Percentiles rank a stretch among this genome's conserved stretches.
Evolutionary conservation across 2,113 vertebrate genomes (phyloP).

Genomic region (Myotis yumanensis): DNA sequence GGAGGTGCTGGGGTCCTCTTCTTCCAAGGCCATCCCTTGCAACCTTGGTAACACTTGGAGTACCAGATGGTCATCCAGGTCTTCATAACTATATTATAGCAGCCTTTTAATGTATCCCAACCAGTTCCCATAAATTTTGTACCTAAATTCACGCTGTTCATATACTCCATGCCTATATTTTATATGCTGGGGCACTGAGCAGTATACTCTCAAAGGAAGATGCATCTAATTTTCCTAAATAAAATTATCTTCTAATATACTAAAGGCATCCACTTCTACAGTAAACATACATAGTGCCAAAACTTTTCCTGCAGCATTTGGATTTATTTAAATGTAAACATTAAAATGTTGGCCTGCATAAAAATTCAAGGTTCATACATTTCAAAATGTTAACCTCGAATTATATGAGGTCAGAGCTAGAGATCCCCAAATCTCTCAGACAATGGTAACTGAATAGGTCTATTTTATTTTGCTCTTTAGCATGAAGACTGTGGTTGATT

Average conservation of each 20-base stretch:
- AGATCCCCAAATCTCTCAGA: not conserved
- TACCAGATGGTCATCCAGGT: not conserved
- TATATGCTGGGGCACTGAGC: not conserved
- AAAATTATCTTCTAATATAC: not conserved
- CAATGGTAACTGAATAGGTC: not conserved
- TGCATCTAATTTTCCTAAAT: not conserved
- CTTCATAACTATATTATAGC: not conserved
- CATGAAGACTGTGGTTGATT: not conserved
- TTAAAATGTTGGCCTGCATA: conserved; percentile 3
- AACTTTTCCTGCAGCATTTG: not conserved
- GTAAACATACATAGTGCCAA: not conserved
- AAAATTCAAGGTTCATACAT: conserved; percentile 2
- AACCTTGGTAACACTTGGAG: not conserved
- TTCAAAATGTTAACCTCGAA: conserved; percentile 45
- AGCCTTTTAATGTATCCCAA: not conserved
- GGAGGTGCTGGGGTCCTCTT: not conserved
- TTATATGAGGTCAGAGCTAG: not conserved
- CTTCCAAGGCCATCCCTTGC: not conserved
- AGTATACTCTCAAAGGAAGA: not conserved
- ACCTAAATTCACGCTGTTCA: not conserved
- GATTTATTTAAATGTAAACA: not conserved
- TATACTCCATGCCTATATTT: not conserved
- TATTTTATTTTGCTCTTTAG: conserved; percentile 5
- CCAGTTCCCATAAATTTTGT: not conserved
- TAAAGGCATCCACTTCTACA: not conserved